Percentiles rank a stretch among this genome's conserved stretches.
These are phyloP conservation scores for Caretta caretta DNA, from an alignment of 2,113 vertebrate genomes.

Conservation along the genomic window DNA sequence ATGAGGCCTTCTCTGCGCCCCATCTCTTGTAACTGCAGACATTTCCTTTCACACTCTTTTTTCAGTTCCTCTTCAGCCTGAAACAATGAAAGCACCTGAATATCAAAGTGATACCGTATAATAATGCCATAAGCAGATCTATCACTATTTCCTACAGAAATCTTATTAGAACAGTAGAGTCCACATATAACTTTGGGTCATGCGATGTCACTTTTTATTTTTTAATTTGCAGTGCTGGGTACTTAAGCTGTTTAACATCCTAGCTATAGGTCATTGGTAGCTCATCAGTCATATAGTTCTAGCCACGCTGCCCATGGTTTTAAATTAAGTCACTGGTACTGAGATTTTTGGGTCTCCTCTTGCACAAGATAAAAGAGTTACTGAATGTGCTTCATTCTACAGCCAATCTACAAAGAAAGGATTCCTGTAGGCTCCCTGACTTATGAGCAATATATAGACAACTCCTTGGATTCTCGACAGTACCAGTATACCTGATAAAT, in stretches of 20 bases:
- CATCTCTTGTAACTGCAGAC: constrained; percentile 78
- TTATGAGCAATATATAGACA: background rate
- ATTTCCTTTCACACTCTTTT: constrained; percentile 68
- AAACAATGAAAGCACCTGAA: background rate
- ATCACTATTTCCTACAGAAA: background rate
- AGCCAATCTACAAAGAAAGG: accelerated
- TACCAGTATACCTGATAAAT: accelerated
- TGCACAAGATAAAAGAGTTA: accelerated
- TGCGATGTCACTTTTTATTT: background rate
- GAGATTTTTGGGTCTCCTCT: accelerated
- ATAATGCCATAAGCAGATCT: accelerated
- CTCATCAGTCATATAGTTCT: background rate
- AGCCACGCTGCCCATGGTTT: background rate
- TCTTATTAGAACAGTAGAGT: background rate
- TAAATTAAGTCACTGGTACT: too few relatives aligned
- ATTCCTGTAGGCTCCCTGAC: background rate
- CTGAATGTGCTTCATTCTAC: accelerated
- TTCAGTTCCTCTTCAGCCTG: constrained; percentile 79
- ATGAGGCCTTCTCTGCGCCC: constrained; percentile 73
- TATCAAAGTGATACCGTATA: accelerated
- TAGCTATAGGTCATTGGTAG: background rate
- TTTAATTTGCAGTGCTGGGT: accelerated
- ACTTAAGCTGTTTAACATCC: accelerated
- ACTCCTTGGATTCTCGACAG: background rate
- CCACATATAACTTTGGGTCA: background rate